A percentile compares a stretch with the other conserved stretches of the same genome.
Conservation (phyloP, 2,888 invertebrate species). For the Patella ulyssiponensis region DNA sequence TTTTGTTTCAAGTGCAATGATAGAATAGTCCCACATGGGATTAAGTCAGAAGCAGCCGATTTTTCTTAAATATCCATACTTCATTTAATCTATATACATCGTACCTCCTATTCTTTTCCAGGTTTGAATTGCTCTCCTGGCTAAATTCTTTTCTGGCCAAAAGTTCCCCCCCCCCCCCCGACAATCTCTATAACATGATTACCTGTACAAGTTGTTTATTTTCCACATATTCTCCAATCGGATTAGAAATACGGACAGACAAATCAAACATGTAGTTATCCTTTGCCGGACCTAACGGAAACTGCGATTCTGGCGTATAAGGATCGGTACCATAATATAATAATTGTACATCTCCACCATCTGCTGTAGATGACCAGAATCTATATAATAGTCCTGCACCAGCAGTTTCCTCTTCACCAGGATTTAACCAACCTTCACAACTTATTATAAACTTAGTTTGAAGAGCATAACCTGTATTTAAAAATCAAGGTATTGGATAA, state of each 20-base stretch:
- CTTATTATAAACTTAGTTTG: conserved; percentile 48
- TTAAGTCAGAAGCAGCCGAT: no score
- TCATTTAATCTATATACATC: no score
- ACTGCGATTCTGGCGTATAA: conserved; percentile 49
- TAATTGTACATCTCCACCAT: conserved; percentile 44
- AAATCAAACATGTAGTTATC: conserved; percentile 46
- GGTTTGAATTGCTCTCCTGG: no score
- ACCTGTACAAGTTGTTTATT: conserved; percentile 44
- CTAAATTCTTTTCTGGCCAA: no score
- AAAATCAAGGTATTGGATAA: no score
- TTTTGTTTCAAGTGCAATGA: no score
- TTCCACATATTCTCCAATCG: conserved; percentile 55
- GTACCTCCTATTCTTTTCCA: no score
- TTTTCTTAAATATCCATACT: no score
- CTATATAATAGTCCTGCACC: conserved; percentile 51
- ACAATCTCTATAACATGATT: neutral
- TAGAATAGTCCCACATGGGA: neutral
- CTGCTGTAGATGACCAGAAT: conserved; percentile 50
- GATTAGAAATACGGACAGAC: conserved; percentile 50
- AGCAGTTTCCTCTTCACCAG: conserved; percentile 46
- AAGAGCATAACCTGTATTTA: conserved; percentile 35
- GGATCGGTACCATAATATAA: conserved; percentile 56
- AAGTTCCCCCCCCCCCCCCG: neutral
- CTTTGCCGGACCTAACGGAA: conserved; percentile 44
- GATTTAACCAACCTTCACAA: conserved; percentile 54